These are phyloP conservation scores for Drosophila erecta DNA, from an alignment of 1,140 invertebrate genomes.

Conservation along the genomic window DNA sequence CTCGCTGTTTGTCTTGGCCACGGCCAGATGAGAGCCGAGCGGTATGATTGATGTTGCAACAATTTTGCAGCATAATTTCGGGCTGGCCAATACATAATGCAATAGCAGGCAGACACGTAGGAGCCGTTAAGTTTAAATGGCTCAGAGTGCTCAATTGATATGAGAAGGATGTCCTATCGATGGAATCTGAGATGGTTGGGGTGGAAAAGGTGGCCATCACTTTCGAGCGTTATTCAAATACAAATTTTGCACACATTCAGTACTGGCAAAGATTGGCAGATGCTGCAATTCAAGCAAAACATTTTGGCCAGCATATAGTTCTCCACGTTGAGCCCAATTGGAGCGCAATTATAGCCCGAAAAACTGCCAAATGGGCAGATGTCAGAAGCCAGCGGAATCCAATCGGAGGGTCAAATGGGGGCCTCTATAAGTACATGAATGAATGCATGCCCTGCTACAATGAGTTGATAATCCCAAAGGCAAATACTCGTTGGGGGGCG, in stretches of 20 bases:
- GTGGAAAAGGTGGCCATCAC: background rate
- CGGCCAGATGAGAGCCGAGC: constrained; percentile 43
- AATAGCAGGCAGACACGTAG: constrained; percentile 52
- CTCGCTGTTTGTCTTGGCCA: constrained; percentile 34
- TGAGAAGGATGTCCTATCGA: background rate
- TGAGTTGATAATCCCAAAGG: constrained; percentile 80
- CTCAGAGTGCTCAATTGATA: constrained; percentile 23
- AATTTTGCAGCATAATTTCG: constrained; percentile 75
- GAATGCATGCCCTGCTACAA: constrained; percentile 52
- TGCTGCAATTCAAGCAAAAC: too few species aligned
- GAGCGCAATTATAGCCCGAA: constrained; percentile 49
- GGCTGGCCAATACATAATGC: constrained; percentile 42
- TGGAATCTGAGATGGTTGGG: background rate
- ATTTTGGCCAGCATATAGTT: too few species aligned
- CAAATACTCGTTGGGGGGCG: constrained; percentile 41
- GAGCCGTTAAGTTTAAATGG: constrained; percentile 59
- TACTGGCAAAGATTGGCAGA: too few species aligned
- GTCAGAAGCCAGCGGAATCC: constrained; percentile 30
- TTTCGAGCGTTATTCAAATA: background rate
- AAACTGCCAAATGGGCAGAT: constrained; percentile 50
- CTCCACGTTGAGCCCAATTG: constrained; percentile 34
- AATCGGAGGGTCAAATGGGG: constrained; percentile 14
- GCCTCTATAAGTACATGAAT: constrained; percentile 27
- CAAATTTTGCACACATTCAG: background rate
- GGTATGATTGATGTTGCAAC: constrained; percentile 78